Percentiles rank a stretch among this genome's conserved stretches.
Conservation (phyloP, 2,113 vertebrate species). For the Protobothrops mucrosquamatus region DNA sequence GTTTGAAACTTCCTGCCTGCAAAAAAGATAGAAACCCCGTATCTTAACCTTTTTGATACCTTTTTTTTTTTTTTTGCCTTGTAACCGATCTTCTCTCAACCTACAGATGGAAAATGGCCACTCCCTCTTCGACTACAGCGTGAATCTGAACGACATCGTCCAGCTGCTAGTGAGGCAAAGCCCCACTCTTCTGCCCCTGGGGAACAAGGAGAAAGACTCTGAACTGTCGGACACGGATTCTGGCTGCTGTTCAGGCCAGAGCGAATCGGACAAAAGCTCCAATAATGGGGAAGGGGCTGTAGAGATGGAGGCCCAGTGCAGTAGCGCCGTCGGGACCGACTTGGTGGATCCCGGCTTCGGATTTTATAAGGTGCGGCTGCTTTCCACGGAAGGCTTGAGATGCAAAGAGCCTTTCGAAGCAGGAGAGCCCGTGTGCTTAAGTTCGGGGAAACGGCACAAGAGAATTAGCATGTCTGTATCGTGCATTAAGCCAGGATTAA, state of each 20-base stretch:
- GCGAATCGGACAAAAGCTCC: constrained; percentile 91
- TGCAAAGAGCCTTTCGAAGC: neutral
- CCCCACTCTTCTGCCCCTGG: constrained; percentile 47
- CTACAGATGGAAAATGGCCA: constrained; percentile 94
- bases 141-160: constrained; percentile 91
- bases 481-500: neutral
- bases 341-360: constrained; percentile 77
- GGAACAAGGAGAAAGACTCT: constrained; percentile 80
- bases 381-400: rapidly evolving
- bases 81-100: neutral
- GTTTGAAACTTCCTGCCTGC: neutral
- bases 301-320: constrained; percentile 73
- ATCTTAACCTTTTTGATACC: neutral
- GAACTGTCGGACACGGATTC: constrained; percentile 94
- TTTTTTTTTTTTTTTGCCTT: too few species aligned
- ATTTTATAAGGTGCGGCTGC: constrained; percentile 80
- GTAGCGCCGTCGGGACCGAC: constrained; percentile 41
- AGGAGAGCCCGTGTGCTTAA: too few species aligned
- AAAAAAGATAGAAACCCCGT: neutral
- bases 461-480: neutral
- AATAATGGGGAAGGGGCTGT: constrained; percentile 80
- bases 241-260: constrained; percentile 88
- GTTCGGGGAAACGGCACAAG: neutral
- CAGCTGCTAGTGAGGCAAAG: constrained; percentile 88
- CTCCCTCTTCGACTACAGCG: constrained; percentile 92